These are phyloP conservation scores for Sciurus niger DNA, from an alignment of 2,113 vertebrate species.

Conservation along the genomic window DNA sequence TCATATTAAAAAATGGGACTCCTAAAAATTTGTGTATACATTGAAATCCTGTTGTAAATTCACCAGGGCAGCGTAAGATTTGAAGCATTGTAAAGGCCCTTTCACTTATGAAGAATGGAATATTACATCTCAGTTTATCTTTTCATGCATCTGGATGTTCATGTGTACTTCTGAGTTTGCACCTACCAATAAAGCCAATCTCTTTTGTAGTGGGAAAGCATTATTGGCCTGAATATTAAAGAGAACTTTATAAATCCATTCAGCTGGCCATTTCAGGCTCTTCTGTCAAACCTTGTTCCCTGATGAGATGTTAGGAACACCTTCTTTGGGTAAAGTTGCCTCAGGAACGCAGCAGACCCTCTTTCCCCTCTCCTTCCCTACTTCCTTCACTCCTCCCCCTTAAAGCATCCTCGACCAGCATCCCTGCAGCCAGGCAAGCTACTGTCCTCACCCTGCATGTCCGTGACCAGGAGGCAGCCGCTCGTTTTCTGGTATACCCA, in stretches of 20 bases:
- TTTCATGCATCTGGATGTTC: neutral
- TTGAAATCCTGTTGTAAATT: neutral
- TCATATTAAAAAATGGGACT: neutral
- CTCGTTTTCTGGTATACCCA: slow-evolving; percentile 96
- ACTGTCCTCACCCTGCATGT: slow-evolving; percentile 95
- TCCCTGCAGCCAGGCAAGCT: neutral
- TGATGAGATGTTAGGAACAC: neutral
- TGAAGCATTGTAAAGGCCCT: neutral
- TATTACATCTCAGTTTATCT: neutral
- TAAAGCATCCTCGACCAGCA: neutral
- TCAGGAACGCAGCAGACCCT: neutral
- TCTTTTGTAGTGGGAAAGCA: neutral
- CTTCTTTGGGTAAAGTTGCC: neutral
- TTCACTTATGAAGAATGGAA: neutral
- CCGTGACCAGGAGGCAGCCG: slow-evolving; percentile 96
- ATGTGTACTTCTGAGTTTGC: neutral
- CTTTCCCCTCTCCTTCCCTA: neutral
- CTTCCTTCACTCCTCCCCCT: accelerated
- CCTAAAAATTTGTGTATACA: neutral
- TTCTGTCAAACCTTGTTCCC: neutral
- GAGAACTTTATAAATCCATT: neutral
- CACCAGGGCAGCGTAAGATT: neutral
- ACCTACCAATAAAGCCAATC: neutral
- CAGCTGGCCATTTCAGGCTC: neutral
- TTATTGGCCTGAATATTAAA: neutral